A percentile compares a stretch with the other conserved stretches of the same genome.
Evolutionary conservation across 2,888 invertebrate genomes (phyloP).

Genomic region (Eulithis testata): DNA sequence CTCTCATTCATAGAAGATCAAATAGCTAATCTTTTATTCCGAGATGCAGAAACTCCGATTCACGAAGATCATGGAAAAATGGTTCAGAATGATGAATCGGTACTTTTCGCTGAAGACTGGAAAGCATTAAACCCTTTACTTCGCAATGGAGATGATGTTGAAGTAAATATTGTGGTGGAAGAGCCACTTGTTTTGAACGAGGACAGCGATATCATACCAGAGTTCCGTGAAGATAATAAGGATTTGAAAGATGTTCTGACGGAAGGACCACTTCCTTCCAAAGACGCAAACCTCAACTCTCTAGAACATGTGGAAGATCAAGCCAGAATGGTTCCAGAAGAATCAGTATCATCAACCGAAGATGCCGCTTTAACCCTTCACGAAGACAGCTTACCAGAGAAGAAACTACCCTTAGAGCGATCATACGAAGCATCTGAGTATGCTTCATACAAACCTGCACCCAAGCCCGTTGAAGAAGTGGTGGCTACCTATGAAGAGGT

Average conservation of each 20-base stretch:
- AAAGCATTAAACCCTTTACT: slow-evolving; percentile 14
- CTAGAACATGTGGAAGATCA: slow-evolving; percentile 1
- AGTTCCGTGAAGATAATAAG: slow-evolving; percentile 5
- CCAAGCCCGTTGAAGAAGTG: slow-evolving; percentile 11
- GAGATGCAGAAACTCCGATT: slow-evolving; percentile 13
- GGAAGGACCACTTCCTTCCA: slow-evolving; percentile 5
- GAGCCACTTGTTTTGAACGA: not conserved
- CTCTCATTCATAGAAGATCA: slow-evolving; percentile 18
- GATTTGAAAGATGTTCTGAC: not conserved
- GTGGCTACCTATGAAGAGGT: slow-evolving; percentile 21
- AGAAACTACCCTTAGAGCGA: slow-evolving; percentile 11
- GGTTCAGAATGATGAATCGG: not conserved
- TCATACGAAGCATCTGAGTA: slow-evolving; percentile 14
- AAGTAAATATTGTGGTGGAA: slow-evolving; percentile 8
- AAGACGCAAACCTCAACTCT: not conserved
- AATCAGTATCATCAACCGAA: not conserved
- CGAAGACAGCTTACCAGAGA: not conserved
- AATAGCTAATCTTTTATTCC: slow-evolving; percentile 12
- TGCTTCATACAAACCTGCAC: slow-evolving; percentile 6
- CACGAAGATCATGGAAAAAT: slow-evolving; percentile 1
- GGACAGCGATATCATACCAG: not conserved
- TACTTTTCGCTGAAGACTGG: slow-evolving; percentile 12
- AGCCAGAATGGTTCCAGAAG: slow-evolving; percentile 4
- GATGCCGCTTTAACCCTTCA: not conserved
- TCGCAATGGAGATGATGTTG: slow-evolving; percentile 5